Evolutionary conservation across 2,113 vertebrate genomes (phyloP), one percentile per base, ranked within the genome.

Genomic region (Microcebus tavaratra): DNA sequence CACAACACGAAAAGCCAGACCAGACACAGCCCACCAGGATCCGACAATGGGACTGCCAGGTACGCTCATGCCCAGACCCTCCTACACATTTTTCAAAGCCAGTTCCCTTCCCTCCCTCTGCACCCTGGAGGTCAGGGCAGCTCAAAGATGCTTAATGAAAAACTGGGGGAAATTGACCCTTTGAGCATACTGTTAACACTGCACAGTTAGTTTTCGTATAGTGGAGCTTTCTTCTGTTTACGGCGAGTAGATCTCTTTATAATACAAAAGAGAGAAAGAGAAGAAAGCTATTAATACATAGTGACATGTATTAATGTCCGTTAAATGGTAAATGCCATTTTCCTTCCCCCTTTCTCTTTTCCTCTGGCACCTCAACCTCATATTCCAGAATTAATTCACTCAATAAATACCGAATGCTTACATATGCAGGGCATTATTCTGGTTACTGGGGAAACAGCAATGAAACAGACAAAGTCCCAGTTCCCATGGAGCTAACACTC

Each of bases 381-480:
- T 91, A 86, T 86, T 92, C 68, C 73, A 91, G 53, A 84, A 95
- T 89, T 79, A 93, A 95, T 76, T 90, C 94, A 72, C 57, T 75
- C 94, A 76, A 8, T 80, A 95, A 80, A 88, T 88, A 90, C 63
- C 45, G 67, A 88, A 53, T 70, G 50, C 21, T 91, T 73, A 68
- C 61, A 29, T 39, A 25, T 82, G 45, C 39, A 15, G 15, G 31
- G 48, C 91, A 88, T 96, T 88, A 82, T 72, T 94, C 81, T 91
- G 55, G 79, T 96, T 91, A 86, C 82, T 83, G 73, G 79, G 23
- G 79, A 96, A 96, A 87, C 68, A 45, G 73, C 50, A 86, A n/a
- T 79, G 73, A 88, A 91, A 76, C 45, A 89, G 59, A 75, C 50
- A 5, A 86, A 94, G 48, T 91, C 55, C 55, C 72, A 78, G 72